Base-by-base conservation (phyloP, 2,888 invertebrate species). In the Trichogramma evanescens region DNA sequence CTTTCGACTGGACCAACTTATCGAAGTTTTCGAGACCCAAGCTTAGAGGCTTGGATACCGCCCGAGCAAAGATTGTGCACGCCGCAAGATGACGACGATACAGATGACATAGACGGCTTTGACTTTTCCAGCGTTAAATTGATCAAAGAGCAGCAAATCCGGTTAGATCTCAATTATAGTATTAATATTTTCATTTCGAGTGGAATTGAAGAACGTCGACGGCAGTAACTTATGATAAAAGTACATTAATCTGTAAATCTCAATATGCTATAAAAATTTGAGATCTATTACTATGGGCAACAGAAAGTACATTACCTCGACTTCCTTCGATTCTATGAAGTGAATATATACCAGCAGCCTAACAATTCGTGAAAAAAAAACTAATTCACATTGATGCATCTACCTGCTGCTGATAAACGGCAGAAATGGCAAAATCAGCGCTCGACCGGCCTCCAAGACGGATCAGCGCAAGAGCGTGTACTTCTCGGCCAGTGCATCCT, bases 11-110 rank as follows among this genome's bases (percentile, higher is more conserved):
- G 56, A 0, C 82, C 83, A 63, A 83, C 83, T 44, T 84, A 83
- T 72, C 76, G 79, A 65, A 83, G 83, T 69, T 84, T 84, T 70
- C 81, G 81, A 58, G 83, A 84, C 68, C 82, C 82, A 6, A 79
- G 79, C 55, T 79, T 82, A 58, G 82, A 83, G 64, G 76, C 78
- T 65, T 75, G 76, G 74, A 70, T 73, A 43, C 72, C 72, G 9
- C 48, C 58, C 3, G 42, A 48, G 1, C 56, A 59, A 26, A 49
- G 61, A 7, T 9, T 58, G 2, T 1, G n/a, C 7, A 54, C 59
- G n/a, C 53, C 56, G n/a, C 44, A 13, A 54, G 63, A 61, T 10
- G 62, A 59, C 4, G 58, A 65, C 46, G 65, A 59, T 7, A 61
- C 58, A 13, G 65, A 50, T 8, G 63, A 63, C 52, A 44, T 61